A percentile compares a stretch with the other conserved stretches of the same genome.
phyloP scores from a whole-genome alignment of 2,888 invertebrate species.

The Lamellibrachia satsuma region DNA sequence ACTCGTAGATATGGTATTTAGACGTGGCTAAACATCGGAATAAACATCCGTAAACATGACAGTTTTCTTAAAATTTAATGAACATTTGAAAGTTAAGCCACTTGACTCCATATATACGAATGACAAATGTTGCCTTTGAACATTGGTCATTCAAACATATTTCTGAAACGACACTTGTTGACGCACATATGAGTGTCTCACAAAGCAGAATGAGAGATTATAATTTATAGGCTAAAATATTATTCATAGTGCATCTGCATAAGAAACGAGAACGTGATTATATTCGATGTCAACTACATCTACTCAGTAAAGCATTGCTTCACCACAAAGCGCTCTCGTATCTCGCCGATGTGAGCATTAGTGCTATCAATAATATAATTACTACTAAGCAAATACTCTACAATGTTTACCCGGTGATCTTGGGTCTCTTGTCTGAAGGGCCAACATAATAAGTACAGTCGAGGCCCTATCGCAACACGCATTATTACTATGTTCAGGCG shows the following conservation, averaged over 20 bases:
- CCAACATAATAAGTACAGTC: neutral
- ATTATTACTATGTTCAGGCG: neutral
- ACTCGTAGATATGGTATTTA: too few relatives aligned
- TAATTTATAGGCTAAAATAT: neutral
- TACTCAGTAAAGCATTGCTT: neutral
- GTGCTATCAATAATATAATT: neutral
- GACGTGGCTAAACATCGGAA: neutral
- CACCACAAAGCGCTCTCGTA: neutral
- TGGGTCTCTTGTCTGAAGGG: neutral
- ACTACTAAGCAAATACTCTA: neutral
- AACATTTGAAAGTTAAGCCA: neutral
- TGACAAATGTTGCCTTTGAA: neutral
- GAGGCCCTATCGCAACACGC: neutral
- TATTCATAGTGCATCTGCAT: neutral
- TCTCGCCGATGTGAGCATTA: neutral
- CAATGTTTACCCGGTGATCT: neutral
- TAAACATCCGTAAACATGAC: neutral
- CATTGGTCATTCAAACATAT: neutral
- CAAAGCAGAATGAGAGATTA: neutral
- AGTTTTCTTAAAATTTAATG: neutral
- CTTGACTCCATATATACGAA: neutral
- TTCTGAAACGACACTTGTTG: neutral
- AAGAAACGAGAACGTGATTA: neutral
- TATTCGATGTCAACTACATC: neutral
- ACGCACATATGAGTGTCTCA: neutral